A percentile compares a stretch with the other conserved stretches of the same genome.
Evolutionary conservation across 1,140 invertebrate species (phyloP).

Genomic region (Cecropterus lyciades): DNA sequence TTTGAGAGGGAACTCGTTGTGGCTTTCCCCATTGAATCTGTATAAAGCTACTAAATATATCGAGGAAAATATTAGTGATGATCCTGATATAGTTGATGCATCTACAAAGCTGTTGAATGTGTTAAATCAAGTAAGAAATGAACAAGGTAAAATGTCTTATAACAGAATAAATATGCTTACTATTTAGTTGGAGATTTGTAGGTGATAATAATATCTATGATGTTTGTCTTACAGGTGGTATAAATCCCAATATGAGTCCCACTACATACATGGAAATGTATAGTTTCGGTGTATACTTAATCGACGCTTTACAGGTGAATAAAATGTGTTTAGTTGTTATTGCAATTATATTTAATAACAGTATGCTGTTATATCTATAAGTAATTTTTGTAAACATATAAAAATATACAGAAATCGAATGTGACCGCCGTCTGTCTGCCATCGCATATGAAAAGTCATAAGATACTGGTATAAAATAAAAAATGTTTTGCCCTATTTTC

Average conservation of each 20-base stretch:
- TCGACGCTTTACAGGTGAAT: conserved; percentile 62
- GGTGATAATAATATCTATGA: not conserved
- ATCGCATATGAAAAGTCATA: too few relatives aligned
- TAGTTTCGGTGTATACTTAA: conserved; percentile 64
- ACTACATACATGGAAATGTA: conserved; percentile 68
- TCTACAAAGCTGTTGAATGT: conserved; percentile 54
- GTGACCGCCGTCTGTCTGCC: too few relatives aligned
- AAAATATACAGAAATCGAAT: too few relatives aligned
- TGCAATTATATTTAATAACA: too few relatives aligned
- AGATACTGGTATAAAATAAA: too few relatives aligned
- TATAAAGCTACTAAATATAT: conserved; percentile 65
- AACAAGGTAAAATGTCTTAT: conserved; percentile 46
- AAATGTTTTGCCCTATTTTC: too few relatives aligned
- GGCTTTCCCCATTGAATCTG: conserved; percentile 62
- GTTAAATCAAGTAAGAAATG: conserved; percentile 54
- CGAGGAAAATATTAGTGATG: conserved; percentile 49
- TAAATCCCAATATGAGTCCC: conserved; percentile 50
- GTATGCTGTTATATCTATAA: too few relatives aligned
- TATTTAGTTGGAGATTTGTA: too few relatives aligned
- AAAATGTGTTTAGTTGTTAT: too few relatives aligned
- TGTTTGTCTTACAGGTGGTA: conserved; percentile 55
- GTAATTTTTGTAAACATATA: too few relatives aligned
- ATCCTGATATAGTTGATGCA: conserved; percentile 52
- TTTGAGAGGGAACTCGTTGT: conserved; percentile 48
- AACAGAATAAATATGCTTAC: too few relatives aligned